Evolutionary conservation across 2,113 vertebrate genomes (phyloP), one percentile per base, ranked within the genome.

Genomic region (Struthidea cinerea): DNA sequence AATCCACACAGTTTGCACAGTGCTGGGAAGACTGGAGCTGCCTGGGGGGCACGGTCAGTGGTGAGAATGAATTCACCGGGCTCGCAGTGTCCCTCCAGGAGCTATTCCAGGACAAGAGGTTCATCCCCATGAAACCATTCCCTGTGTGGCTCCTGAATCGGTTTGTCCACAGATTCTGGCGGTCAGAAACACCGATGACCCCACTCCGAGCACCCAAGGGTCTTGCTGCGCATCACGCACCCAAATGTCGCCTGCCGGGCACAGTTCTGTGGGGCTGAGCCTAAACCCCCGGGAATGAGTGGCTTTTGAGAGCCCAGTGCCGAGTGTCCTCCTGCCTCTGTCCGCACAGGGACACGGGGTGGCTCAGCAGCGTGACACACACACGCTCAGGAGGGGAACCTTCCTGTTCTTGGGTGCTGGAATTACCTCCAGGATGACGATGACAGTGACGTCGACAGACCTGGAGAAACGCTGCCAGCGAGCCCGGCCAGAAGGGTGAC

Each of bases 11-110:
- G 26, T 37, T 53, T 46, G 17, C 11, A 13, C 27, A 26, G 4
- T 1, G 13, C 37, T 67, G 73, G 50, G 22, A 61, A 65, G 22
- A 13, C 12, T 93, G 73, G 77, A 70, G 65, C 41, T 33, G 32
- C 28, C 35, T 0, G 3, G 37, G 37, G 33, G 2, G 22, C 22
- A 13, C 0, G 2, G 33, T 13, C 46, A 44, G 61, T 0, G 6
- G 46, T 14, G 73, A 73, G 27, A 73, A 80, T 27, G 47, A 79
- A 59, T 24, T 59, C 37, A n/a, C 11, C 0, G 3, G 80, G 68
- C n/a, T 87, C 56, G 39, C 41, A 12, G 21, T 6, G 28, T 11
- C 3, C 0, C 41, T 81, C 41, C 68, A 20, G n/a, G 64, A n/a
- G 37, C 24, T 61, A 4, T 52, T 57, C 55, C 52, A 32, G 42